Evolutionary conservation across 1,140 invertebrate genomes (phyloP).

Genomic region (Aleiodes sp.): DNA sequence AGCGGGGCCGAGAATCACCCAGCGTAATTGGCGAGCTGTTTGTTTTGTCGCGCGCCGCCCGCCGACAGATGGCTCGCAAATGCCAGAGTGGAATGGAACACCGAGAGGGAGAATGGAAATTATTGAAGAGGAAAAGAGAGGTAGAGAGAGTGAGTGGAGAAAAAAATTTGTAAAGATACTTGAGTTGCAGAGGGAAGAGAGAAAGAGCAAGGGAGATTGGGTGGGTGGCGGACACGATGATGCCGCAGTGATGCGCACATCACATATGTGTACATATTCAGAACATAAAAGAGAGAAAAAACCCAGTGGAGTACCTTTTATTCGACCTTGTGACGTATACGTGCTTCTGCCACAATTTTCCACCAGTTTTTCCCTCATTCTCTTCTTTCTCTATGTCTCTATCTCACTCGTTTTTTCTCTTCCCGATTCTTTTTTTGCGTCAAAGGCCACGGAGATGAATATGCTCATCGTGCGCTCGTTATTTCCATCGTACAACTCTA

Average conservation of each 20-base stretch:
- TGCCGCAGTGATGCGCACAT: background rate
- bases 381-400: background rate
- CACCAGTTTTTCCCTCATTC: background rate
- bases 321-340: background rate
- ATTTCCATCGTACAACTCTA: slow-evolving; percentile 12
- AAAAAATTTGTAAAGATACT: slow-evolving; percentile 5
- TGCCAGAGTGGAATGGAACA: slow-evolving; percentile 25
- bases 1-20: slow-evolving; percentile 46
- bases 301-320: background rate
- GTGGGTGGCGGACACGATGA: slow-evolving; percentile 8
- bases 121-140: background rate
- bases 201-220: background rate
- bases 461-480: slow-evolving; percentile 20
- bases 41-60: slow-evolving; percentile 54
- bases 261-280: background rate
- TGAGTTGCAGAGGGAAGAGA: background rate
- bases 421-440: background rate
- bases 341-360: slow-evolving; percentile 15
- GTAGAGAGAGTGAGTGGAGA: background rate
- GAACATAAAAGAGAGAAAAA: background rate
- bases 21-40: slow-evolving; percentile 58
- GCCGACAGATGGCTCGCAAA: slow-evolving; percentile 39
- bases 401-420: background rate
- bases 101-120: slow-evolving; percentile 18
- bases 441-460: slow-evolving; percentile 18